These are phyloP conservation scores for Tetrao urogallus DNA, from an alignment of 2,113 vertebrate genomes.

Conservation along the genomic window DNA sequence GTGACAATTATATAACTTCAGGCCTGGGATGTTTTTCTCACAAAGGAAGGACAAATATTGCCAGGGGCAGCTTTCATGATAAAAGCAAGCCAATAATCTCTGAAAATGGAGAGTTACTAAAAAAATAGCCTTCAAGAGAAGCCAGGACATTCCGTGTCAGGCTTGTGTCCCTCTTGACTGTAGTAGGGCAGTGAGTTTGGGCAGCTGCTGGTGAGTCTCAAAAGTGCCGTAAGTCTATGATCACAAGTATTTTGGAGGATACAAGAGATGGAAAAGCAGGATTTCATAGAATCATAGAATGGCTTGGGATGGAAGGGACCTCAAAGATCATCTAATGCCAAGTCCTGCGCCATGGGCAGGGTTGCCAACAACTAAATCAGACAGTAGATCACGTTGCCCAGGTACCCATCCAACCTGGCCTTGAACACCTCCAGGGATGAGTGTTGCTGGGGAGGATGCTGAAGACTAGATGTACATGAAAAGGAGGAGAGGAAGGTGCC, in stretches of 20 bases:
- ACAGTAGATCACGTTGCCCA: too few relatives aligned
- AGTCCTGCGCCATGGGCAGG: too few relatives aligned
- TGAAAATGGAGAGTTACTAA: constrained; percentile 32
- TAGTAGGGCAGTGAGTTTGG: not conserved
- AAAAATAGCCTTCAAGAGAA: not conserved
- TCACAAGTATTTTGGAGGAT: not conserved
- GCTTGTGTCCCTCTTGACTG: not conserved
- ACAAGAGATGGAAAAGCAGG: not conserved
- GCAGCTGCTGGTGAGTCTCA: not conserved
- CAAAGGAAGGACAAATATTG: constrained; percentile 27
- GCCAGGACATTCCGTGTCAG: not conserved
- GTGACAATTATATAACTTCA: constrained; percentile 59
- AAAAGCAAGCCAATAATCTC: constrained; percentile 47
- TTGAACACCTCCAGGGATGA: too few relatives aligned
- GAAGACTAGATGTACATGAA: not conserved
- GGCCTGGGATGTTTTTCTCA: constrained; percentile 44
- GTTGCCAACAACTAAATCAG: too few relatives aligned
- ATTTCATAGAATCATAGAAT: not conserved
- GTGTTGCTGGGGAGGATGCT: not conserved
- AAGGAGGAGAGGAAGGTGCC: not conserved
- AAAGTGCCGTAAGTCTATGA: not conserved
- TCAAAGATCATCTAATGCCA: too few relatives aligned
- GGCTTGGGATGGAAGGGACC: too few relatives aligned
- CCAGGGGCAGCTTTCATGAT: constrained; percentile 52
- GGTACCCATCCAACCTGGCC: too few relatives aligned